phyloP scores from a whole-genome alignment of 1,140 invertebrate species.

The Ceratoteleas bidentatus region DNA sequence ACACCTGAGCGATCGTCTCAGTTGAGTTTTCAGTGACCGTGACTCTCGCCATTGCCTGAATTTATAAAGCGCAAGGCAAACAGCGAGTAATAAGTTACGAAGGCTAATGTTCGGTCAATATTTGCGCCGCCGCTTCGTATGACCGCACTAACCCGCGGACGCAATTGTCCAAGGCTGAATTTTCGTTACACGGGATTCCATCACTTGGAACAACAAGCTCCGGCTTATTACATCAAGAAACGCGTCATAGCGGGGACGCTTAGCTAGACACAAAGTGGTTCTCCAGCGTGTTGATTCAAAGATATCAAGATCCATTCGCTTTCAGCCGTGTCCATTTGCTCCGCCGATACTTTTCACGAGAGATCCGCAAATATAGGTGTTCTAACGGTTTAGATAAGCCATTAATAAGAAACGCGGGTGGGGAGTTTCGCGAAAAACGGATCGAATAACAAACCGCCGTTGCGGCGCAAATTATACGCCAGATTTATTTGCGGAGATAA shows the following conservation, averaged over 20 bases:
- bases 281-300: constrained; percentile 54
- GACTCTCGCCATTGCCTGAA: not conserved
- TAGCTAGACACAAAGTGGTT: constrained; percentile 46
- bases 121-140: constrained; percentile 18
- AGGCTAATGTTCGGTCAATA: constrained; percentile 33
- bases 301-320: constrained; percentile 56
- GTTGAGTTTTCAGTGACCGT: too few relatives aligned
- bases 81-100: constrained; percentile 11
- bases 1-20: too few relatives aligned
- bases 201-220: constrained; percentile 48
- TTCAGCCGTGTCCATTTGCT: constrained; percentile 52
- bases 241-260: constrained; percentile 40
- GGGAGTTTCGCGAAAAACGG: constrained; percentile 12
- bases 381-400: constrained; percentile 43
- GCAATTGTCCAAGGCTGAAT: constrained; percentile 47
- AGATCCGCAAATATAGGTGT: constrained; percentile 57
- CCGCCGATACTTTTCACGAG: constrained; percentile 49
- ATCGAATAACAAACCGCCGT: constrained; percentile 33
- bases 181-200: constrained; percentile 44
- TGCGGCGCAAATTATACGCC: constrained; percentile 12
- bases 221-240: constrained; percentile 49
- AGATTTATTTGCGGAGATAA: constrained; percentile 37
- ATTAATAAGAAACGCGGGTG: constrained; percentile 28
- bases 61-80: constrained; percentile 24
- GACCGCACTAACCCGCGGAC: constrained; percentile 13